Base-by-base conservation (phyloP, 2,113 vertebrate genomes). In the Paracanthobrama guichenoti region DNA sequence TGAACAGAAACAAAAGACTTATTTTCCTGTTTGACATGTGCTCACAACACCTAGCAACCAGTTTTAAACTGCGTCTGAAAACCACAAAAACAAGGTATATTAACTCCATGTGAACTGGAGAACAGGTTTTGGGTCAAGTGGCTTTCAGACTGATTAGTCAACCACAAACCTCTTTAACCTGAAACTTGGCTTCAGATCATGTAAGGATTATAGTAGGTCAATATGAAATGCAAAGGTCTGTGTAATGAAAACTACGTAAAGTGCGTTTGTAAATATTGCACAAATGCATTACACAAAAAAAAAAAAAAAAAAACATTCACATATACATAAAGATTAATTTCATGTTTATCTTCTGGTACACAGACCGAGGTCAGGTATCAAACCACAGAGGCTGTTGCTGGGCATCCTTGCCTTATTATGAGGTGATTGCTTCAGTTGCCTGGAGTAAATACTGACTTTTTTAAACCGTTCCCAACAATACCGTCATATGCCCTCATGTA, bases 221-320 rank as follows among this genome's bases (percentile, higher is more conserved):
- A 24, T 5, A 9, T 59, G 6, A 46, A 4, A 73, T 73, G 42
- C 10, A 16, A 73, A 62, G 0, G 71, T 44, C 42, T 24, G 48
- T 55, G 2, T 67, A 67, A 67, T 35, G 16, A 39, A 67, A 35
- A 67, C 28, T 9, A 24, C 42, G 20, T 60, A 24, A 78, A 59
- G 0, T 78, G 6, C 75, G 11, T 60, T 44, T 60, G 75, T 59
- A 78, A 78, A 78, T 78, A 72, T n/a, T 72, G 12, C 39, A 44
- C 67, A 72, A 42, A 71, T 67, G 64, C 28, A 67, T 67, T 35
- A 67, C 69, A 72, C 22, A 24, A 13, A 72, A n/a, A n/a, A n/a
- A n/a, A n/a, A n/a, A n/a, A n/a, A n/a, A n/a, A n/a, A n/a, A n/a
- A n/a, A n/a, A n/a, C n/a, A n/a, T n/a, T n/a, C n/a, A 72, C 0